Evolutionary conservation across 37 sponge, comb jelly and placozoan genomes (phyloP).

Genomic region (Haliclona indistincta): DNA sequence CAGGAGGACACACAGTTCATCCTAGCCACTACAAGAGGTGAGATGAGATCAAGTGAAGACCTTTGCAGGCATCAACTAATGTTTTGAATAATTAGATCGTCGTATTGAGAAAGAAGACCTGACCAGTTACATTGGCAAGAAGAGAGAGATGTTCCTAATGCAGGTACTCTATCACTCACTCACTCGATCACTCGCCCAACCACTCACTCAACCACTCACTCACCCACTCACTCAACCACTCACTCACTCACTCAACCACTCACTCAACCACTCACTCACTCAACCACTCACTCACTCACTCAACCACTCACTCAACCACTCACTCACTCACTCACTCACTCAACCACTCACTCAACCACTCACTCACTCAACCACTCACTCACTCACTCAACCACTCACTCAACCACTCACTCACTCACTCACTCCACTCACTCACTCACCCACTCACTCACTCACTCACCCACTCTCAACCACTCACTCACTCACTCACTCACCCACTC

Average conservation of each 20-base stretch:
- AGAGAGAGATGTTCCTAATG: conserved; percentile 95
- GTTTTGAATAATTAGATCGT: too few species aligned
- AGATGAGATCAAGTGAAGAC: too few species aligned
- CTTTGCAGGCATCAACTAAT: background rate
- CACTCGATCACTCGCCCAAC: background rate
- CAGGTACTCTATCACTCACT: conserved; percentile 26
- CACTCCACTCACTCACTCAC: conserved; percentile 12
- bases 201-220: conserved; percentile 6
- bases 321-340: conserved; percentile 12
- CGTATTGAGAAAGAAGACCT: conserved; percentile 92
- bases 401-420: conserved; percentile 5
- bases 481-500: background rate
- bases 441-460: conserved; percentile 11
- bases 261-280: conserved; percentile 5
- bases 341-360: conserved; percentile 2
- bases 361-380: conserved; percentile 12
- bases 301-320: conserved; percentile 7
- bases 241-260: conserved; percentile 12
- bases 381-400: conserved; percentile 12
- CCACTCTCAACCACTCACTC: background rate
- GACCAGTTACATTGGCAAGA: conserved; percentile 68
- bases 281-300: conserved; percentile 16
- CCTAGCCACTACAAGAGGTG: conserved; percentile 68
- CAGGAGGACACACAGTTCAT: conserved; percentile 72
- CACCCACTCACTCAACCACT: conserved; percentile 12